Base-by-base conservation (phyloP, 2,113 vertebrate genomes). In the Morone saxatilis region DNA sequence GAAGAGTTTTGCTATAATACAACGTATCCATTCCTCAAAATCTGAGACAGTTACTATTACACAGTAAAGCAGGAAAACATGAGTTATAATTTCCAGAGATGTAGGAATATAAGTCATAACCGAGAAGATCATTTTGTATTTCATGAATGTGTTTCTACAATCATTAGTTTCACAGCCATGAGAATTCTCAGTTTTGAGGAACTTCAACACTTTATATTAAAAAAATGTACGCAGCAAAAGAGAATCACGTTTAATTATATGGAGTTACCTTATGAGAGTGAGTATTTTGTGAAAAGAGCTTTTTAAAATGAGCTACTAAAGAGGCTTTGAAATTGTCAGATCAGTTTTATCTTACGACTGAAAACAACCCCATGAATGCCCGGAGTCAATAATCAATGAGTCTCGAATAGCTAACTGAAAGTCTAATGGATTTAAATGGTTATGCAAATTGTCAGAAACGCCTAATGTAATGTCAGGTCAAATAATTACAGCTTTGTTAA, bases 371-470 rank as follows among this genome's bases (percentile, higher is more conserved):
- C 36, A 13, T 54, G 3, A 70, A 53, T 41, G 31, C 48, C 31
- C 31, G 0, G 31, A 60, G n/a, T 65, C 19, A 47, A 12, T 41
- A 53, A 17, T 22, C 51, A 47, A 7, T 43, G 8, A 31, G 36
- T 47, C 14, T 5, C 50, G 7, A 80, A 19, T 57, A 59, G 57
- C 12, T 20, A 12, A 12, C 14, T 51, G 40, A 63, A 6, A 31
- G 19, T 76, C 25, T 74, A 48, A 65, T 38, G 20, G 9, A 16
- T 83, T 40, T 57, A 19, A 59, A 68, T 50, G 25, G n/a, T 7
- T 1, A 0, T 59, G 19, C 0, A 84, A 5, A 61, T 74, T 22
- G 65, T 11, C 41, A 54, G 13, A 56, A 38, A 56, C 31, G 31
- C 31, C 31, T 31, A 31, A 31, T 31, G 31, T 31, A 31, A 31